phyloP scores from a whole-genome alignment of 2,113 vertebrate genomes.

The Ammodytes marinus region DNA sequence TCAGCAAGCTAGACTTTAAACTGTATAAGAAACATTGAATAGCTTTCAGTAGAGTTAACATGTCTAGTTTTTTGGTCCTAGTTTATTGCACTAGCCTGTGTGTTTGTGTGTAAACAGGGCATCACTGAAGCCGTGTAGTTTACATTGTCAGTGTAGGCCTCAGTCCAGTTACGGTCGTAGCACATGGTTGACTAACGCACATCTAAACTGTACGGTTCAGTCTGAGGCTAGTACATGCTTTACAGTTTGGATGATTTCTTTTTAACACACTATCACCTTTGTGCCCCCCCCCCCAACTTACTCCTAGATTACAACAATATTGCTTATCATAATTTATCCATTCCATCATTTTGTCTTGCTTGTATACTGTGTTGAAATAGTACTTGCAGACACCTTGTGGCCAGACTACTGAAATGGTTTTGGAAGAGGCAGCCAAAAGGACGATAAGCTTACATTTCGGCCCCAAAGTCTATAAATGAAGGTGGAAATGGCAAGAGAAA shows the following conservation, averaged over 20 bases:
- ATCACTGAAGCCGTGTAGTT: slow-evolving; percentile 27
- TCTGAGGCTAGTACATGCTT: slow-evolving; percentile 2
- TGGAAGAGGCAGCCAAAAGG: neutral
- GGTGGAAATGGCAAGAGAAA: neutral
- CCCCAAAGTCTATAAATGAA: neutral
- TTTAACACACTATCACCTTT: slow-evolving; percentile 1
- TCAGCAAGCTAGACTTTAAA: slow-evolving; percentile 12
- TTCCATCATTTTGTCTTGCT: neutral
- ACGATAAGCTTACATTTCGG: neutral
- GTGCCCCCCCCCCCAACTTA: neutral
- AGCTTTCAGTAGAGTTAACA: neutral
- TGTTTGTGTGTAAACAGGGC: slow-evolving; percentile 58
- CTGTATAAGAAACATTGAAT: neutral
- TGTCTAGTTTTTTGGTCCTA: neutral
- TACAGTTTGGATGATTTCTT: neutral
- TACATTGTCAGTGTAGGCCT: slow-evolving; percentile 11
- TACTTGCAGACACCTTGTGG: slow-evolving; percentile 24
- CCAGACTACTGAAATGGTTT: neutral
- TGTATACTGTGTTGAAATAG: neutral
- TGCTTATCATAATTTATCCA: neutral
- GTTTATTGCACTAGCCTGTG: slow-evolving; percentile 29
- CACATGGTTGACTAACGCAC: neutral
- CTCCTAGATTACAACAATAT: slow-evolving; percentile 35
- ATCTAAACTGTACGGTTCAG: neutral
- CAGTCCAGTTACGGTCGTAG: slow-evolving; percentile 26